These are phyloP conservation scores for Tolypeutes matacus DNA, from an alignment of 2,797 vertebrate species.

Conservation along the genomic window DNA sequence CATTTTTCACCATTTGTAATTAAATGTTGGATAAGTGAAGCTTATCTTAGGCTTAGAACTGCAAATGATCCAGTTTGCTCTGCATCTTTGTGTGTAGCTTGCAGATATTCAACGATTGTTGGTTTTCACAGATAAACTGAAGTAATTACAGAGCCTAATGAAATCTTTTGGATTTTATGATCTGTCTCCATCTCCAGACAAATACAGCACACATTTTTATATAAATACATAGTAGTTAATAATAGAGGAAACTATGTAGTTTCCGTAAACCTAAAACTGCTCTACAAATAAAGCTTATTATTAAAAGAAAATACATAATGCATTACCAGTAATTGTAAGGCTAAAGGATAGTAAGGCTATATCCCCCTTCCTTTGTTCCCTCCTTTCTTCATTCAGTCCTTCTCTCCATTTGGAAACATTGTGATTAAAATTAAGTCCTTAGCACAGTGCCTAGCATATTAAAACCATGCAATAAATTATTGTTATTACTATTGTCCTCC, in stretches of 20 bases:
- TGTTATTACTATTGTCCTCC: not conserved
- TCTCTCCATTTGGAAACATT: not conserved
- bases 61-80: not conserved
- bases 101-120: not conserved
- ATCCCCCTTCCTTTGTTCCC: not conserved
- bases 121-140: not conserved
- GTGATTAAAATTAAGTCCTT: slow-evolving; percentile 14
- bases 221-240: not conserved
- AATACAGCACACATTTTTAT: not conserved
- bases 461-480: not conserved
- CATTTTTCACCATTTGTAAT: not conserved
- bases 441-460: not conserved
- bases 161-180: not conserved
- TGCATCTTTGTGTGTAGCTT: not conserved
- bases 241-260: not conserved
- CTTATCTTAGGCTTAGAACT: not conserved
- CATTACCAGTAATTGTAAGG: not conserved
- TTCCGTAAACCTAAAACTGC: no score
- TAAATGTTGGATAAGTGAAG: not conserved
- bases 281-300: no score
- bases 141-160: not conserved
- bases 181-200: not conserved
- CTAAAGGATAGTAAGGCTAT: not conserved
- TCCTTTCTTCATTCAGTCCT: not conserved
- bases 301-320: not conserved